Conservation (phyloP, 2,888 invertebrate species). For the Dasysyrphus albostriatus region DNA sequence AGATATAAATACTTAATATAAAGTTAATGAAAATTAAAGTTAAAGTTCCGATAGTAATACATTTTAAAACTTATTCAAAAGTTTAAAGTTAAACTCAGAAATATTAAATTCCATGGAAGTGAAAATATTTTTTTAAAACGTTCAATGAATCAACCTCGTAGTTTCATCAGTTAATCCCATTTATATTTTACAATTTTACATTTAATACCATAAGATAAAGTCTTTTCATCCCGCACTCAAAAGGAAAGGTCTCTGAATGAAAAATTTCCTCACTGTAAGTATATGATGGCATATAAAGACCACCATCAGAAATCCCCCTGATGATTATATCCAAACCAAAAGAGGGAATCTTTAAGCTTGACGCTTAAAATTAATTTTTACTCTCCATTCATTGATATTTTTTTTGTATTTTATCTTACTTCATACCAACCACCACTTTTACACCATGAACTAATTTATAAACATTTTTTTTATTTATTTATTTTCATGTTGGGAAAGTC, state of each 20-base stretch:
- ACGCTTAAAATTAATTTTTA: slow-evolving; percentile 65
- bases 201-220: slow-evolving; percentile 40
- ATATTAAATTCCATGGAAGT: neutral
- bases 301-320: slow-evolving; percentile 24
- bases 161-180: slow-evolving; percentile 22
- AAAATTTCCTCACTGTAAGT: neutral
- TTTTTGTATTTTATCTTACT: neutral
- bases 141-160: slow-evolving; percentile 8
- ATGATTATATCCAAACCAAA: slow-evolving; percentile 19
- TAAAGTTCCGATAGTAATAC: neutral
- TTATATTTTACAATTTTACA: slow-evolving; percentile 43
- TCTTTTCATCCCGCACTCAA: slow-evolving; percentile 5
- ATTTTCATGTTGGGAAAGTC: neutral
- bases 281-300: neutral
- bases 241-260: slow-evolving; percentile 15
- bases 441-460: slow-evolving; percentile 55
- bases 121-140: neutral
- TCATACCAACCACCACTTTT: slow-evolving; percentile 13
- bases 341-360: slow-evolving; percentile 43
- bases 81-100: no score
- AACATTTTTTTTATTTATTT: slow-evolving; percentile 22
- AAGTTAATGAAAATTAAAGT: no score
- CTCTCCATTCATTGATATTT: slow-evolving; percentile 33
- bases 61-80: neutral
- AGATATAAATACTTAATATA: no score